Base-by-base conservation (phyloP, 2,888 invertebrate genomes). In the Petrolisthes cinctipes region DNA sequence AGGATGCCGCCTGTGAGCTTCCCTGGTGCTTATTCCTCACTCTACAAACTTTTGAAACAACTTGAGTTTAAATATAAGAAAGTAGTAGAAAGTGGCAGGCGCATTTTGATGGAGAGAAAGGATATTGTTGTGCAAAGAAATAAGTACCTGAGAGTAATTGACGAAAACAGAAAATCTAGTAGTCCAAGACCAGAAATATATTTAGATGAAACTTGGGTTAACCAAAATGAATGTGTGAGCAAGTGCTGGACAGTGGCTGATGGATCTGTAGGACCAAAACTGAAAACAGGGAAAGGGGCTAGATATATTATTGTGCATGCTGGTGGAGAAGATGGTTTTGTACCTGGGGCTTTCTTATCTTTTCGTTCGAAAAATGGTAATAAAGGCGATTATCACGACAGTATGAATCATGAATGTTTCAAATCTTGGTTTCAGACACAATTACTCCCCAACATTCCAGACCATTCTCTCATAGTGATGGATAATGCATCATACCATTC, bases 301-400 rank as follows among this genome's bases (percentile, higher is more conserved):
- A 66, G 80, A 68, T 80, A 5, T 68, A 80, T 85, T 80, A 61
- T 68, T 23, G 54, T 71, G 23, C 85, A 85, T 80, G 85, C 85
- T 53, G 80, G 85, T 71, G 85, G 84, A 66, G 51, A 78, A 51
- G 37, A 80, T 71, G 85, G 85, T 4, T 85, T 85, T 68, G 71
- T 79, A 11, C 20, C 71, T 66, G 80, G 80, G 17, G 79, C 85
- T 68, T 71, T 85, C 4, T 11, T 80, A 17, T 9, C 57, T 17
- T 71, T 68, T 14, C 9, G 9, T 20, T 80, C n/a, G 51, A 80
- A 68, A 85, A 56, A 57, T 83, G 23, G 37, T 68, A 56, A 61
- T 2, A 80, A 84, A 53, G 53, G 23, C 4, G 37, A 71, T 71
- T 79, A 23, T 71, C 80, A 85, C 54, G 85, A 85, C 4, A 23